Percentiles rank a stretch among this genome's conserved stretches.
These are phyloP conservation scores for Brachionus sp. DNA, from an alignment of 1,140 invertebrate genomes.

Conservation along the genomic window DNA sequence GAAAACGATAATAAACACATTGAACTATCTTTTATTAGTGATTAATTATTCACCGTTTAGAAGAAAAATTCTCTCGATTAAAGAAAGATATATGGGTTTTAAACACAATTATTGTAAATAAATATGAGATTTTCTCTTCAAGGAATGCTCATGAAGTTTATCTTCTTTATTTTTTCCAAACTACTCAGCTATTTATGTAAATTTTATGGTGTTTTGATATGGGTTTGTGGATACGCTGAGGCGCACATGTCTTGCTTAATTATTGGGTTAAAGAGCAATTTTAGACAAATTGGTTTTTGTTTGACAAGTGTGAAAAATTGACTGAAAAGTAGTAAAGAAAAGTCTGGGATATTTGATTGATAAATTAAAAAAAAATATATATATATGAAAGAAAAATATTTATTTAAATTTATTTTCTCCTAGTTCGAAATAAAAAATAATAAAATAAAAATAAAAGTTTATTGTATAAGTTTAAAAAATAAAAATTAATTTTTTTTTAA, in stretches of 20 bases:
- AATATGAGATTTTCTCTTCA: background rate
- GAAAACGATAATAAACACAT: background rate
- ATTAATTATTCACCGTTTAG: background rate
- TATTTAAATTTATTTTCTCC: too few relatives aligned
- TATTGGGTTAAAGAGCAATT: too few relatives aligned
- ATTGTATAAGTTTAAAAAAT: too few relatives aligned
- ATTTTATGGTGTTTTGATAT: background rate
- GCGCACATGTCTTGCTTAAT: too few relatives aligned
- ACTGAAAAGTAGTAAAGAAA: too few relatives aligned
- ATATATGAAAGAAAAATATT: too few relatives aligned
- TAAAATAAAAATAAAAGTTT: too few relatives aligned
- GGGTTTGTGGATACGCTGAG: background rate
- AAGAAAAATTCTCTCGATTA: background rate
- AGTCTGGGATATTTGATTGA: too few relatives aligned
- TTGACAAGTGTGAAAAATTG: too few relatives aligned
- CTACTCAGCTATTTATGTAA: background rate
- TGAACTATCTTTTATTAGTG: background rate
- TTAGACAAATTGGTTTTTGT: too few relatives aligned
- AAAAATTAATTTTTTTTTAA: background rate
- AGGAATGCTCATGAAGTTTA: background rate
- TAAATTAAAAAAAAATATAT: too few relatives aligned
- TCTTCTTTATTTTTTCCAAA: background rate
- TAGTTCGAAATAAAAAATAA: too few relatives aligned
- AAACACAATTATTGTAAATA: background rate
- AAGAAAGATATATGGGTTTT: background rate